Base-by-base conservation (phyloP, 2,888 invertebrate genomes). In the Eumerus sabulonum region DNA sequence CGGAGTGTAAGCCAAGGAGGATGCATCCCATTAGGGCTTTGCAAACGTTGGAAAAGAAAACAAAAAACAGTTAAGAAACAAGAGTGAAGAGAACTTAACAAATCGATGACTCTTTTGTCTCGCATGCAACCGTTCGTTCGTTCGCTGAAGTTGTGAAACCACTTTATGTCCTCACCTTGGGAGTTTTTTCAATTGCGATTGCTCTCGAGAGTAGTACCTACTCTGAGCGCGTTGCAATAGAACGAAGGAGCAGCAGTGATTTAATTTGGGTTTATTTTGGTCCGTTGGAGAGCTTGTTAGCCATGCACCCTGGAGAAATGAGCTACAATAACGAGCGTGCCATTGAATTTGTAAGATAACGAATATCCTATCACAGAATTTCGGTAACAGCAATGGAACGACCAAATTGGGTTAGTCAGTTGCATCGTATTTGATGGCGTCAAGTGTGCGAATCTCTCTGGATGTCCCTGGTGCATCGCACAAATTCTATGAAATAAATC, bases 101-200 rank as follows among this genome's bases (percentile, higher is more conserved):
- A 79, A 79, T 73, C 77, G 73, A 79, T 74, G 74, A 79, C 59
- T 79, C 73, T 79, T 79, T 79, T 79, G 77, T 79, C 73, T 79
- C 60, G 62, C 73, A 53, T 42, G 73, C 73, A 64, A 73, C 59
- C 67, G 27, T 27, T 27, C 27, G 27, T 27, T 27, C 27, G 7
- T 7, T 27, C 27, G 50, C 59, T 16, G 53, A 53, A 53, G 35
- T 72, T 59, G 63, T 79, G 59, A 63, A 74, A 79, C 77, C 77
- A 73, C 73, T 62, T 53, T 18, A 53, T 73, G 67, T 73, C 68
- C 53, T 73, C 74, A 79, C 74, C 73, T 79, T 79, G 74, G 77
- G 72, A 72, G 59, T 77, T 72, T 57, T 79, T 68, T 62, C 67
- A 79, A 68, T 67, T 72, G 72, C 66, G 66, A 72, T 72, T 77